Percentiles rank a stretch among this genome's conserved stretches.
phyloP scores from a whole-genome alignment of 2,797 vertebrate genomes.

The Peromyscus attwateri region DNA sequence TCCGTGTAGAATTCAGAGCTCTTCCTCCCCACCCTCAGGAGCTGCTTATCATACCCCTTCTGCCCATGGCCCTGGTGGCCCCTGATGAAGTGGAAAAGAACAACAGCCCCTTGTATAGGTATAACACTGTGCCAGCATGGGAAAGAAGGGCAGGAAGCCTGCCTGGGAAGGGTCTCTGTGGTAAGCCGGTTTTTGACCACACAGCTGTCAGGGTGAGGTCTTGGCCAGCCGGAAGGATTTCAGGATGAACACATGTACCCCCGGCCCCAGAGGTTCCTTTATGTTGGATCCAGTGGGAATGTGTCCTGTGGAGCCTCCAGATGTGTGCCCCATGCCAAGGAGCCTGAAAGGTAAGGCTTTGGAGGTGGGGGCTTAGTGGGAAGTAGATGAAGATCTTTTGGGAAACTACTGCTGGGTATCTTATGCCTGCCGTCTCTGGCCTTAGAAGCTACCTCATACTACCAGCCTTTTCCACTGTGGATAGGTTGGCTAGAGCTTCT shows the following conservation, averaged over 20 bases:
- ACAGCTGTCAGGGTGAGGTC: slow-evolving; percentile 92
- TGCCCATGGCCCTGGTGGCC: slow-evolving; percentile 92
- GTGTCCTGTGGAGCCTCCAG: slow-evolving; percentile 57
- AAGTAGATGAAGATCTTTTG: neutral
- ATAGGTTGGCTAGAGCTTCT: neutral
- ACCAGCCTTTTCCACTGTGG: neutral
- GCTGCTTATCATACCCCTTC: slow-evolving; percentile 89
- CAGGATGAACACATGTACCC: slow-evolving; percentile 91
- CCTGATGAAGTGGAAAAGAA: slow-evolving; percentile 91
- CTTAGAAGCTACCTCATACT: neutral
- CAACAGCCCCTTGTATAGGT: slow-evolving; percentile 93
- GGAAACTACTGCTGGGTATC: neutral
- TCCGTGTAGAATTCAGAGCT: accelerated
- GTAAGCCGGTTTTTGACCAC: neutral
- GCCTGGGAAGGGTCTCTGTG: neutral
- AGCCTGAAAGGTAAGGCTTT: slow-evolving; percentile 50
- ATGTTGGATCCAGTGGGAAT: slow-evolving; percentile 86
- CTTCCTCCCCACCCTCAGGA: slow-evolving; percentile 75
- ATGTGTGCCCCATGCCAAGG: neutral
- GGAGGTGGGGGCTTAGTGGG: neutral
- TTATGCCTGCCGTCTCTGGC: neutral
- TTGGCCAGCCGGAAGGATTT: slow-evolving; percentile 95
- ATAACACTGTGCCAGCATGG: neutral
- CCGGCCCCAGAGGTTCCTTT: slow-evolving; percentile 88
- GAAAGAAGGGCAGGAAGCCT: accelerated